Evolutionary conservation across 1,140 invertebrate genomes (phyloP).

Genomic region (Trypoxylus dichotomus): DNA sequence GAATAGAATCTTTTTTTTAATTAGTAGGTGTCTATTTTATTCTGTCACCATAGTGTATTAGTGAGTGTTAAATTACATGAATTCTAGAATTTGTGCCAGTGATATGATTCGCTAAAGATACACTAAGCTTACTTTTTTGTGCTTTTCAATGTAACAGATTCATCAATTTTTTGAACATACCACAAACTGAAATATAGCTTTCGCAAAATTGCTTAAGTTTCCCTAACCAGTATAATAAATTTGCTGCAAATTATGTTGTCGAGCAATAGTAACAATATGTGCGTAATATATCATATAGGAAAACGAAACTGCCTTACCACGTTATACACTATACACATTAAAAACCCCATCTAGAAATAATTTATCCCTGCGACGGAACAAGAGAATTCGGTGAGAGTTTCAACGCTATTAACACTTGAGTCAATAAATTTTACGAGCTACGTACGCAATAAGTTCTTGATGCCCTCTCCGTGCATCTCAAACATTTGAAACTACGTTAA

Average conservation of each 20-base stretch:
- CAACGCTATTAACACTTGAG: constrained; percentile 1
- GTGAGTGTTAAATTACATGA: too few relatives aligned
- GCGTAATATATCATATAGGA: neutral
- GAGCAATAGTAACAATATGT: neutral
- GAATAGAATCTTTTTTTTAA: too few relatives aligned
- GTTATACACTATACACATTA: neutral
- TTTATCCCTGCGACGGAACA: neutral
- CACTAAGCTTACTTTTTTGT: too few relatives aligned
- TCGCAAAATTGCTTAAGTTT: too few relatives aligned
- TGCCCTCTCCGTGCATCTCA: neutral
- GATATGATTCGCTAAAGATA: neutral
- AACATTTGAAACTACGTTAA: neutral
- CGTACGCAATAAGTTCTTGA: neutral
- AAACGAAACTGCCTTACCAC: neutral
- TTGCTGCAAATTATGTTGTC: too few relatives aligned
- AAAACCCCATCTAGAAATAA: constrained; percentile 7
- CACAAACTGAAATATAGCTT: too few relatives aligned
- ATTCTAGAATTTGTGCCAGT: too few relatives aligned
- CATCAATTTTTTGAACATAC: too few relatives aligned
- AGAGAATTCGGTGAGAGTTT: neutral
- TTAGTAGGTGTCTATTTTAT: too few relatives aligned
- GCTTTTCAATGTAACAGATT: too few relatives aligned
- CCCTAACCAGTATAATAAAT: too few relatives aligned
- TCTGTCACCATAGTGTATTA: too few relatives aligned
- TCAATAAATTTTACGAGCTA: neutral